Conservation (phyloP, 1,140 invertebrate genomes). For the Megalopta genalis region DNA sequence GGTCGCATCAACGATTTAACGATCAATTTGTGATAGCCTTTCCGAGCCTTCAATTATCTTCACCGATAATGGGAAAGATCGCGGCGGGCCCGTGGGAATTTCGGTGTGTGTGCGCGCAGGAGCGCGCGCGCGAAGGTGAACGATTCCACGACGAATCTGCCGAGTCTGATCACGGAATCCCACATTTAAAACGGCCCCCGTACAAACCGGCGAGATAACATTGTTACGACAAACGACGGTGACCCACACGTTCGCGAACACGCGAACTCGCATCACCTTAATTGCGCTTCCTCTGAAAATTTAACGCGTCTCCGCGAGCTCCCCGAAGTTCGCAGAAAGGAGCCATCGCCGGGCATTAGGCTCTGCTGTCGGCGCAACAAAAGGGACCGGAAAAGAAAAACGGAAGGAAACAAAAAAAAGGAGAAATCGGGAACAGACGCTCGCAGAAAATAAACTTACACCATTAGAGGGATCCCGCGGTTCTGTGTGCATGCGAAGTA, state of each 20-base stretch:
- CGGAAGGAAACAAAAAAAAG: not conserved
- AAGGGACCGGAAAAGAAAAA: no score
- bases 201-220: slow-evolving; percentile 1
- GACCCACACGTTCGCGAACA: not conserved
- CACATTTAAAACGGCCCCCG: not conserved
- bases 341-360: no score
- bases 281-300: slow-evolving; percentile 16
- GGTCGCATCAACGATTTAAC: not conserved
- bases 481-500: not conserved
- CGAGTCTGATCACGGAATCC: not conserved
- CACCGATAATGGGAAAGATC: slow-evolving; percentile 13
- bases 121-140: not conserved
- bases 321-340: no score
- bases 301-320: not conserved
- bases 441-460: not conserved
- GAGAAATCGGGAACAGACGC: no score
- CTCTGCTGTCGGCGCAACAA: no score
- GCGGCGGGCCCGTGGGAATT: slow-evolving; percentile 8
- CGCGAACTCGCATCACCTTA: not conserved
- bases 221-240: not conserved
- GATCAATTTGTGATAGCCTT: not conserved
- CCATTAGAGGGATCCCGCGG: not conserved
- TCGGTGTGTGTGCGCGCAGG: not conserved
- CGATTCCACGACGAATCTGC: not conserved
- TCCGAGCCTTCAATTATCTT: slow-evolving; percentile 21